These are phyloP conservation scores for Stictocephala bisonia DNA, from an alignment of 2,888 invertebrate species.

Conservation along the genomic window DNA sequence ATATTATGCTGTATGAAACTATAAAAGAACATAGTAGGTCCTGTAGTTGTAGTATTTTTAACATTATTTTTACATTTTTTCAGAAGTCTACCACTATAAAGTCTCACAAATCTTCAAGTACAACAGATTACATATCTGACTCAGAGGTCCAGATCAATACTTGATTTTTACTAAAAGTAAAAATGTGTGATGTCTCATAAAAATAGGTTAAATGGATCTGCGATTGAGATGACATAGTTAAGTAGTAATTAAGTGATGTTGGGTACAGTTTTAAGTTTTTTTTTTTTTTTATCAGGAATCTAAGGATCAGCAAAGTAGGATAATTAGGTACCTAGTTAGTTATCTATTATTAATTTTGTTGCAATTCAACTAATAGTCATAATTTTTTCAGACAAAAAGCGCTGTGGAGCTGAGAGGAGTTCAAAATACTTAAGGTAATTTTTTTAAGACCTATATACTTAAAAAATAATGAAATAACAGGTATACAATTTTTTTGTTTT, in stretches of 20 bases:
- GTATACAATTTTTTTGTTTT: not conserved
- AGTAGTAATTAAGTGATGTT: not conserved
- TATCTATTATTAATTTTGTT: no score
- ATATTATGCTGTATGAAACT: no score
- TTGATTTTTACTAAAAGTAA: no score
- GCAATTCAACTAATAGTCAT: no score
- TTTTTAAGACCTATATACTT: not conserved
- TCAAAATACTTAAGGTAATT: constrained; percentile 19
- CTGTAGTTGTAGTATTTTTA: no score
- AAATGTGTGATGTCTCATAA: no score
- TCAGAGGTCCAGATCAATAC: no score
- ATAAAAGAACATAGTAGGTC: no score
- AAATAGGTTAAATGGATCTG: not conserved
- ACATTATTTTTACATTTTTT: not conserved
- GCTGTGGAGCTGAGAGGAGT: constrained; percentile 42
- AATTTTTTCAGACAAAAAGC: constrained; percentile 47
- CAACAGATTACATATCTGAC: no score
- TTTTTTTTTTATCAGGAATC: not conserved
- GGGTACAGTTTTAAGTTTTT: not conserved
- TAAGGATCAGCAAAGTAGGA: not conserved
- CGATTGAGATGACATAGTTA: not conserved
- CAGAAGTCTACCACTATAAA: no score
- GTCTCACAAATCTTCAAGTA: no score
- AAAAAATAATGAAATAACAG: not conserved
- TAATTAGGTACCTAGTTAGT: not conserved